Percentiles rank a stretch among this genome's conserved stretches.
phyloP scores from a whole-genome alignment of 2,797 vertebrate species.

The Orientallactaga sibirica region DNA sequence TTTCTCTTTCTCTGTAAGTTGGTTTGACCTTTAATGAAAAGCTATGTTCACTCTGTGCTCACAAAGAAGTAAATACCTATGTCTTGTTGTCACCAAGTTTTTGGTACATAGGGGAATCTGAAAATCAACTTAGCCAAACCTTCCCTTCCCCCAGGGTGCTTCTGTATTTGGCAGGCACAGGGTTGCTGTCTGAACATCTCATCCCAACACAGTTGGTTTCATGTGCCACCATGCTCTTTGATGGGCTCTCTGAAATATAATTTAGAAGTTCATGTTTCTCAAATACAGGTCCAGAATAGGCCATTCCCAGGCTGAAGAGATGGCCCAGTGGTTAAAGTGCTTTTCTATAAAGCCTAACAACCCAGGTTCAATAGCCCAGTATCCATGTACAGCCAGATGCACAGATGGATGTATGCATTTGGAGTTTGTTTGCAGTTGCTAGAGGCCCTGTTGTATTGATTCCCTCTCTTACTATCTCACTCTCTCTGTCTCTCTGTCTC shows the following conservation, averaged over 20 bases:
- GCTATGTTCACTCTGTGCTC: background rate
- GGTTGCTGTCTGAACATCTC: background rate
- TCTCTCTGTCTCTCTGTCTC: too few relatives aligned
- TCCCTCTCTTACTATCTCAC: too few relatives aligned
- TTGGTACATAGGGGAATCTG: background rate
- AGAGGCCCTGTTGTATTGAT: too few relatives aligned
- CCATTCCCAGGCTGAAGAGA: background rate
- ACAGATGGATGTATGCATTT: too few relatives aligned
- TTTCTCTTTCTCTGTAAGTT: background rate
- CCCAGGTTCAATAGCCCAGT: too few relatives aligned
- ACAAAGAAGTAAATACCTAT: background rate
- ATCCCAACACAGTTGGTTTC: background rate
- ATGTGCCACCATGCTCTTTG: background rate
- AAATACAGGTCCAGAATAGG: background rate
- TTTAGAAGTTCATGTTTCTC: constrained; percentile 41
- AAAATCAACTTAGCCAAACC: constrained; percentile 18
- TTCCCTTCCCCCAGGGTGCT: too few relatives aligned
- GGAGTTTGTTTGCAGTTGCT: too few relatives aligned
- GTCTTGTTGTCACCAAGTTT: constrained; percentile 37
- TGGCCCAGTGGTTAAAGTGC: too few relatives aligned
- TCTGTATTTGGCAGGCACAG: background rate
- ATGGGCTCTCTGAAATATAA: background rate
- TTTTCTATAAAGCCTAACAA: too few relatives aligned
- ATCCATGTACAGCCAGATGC: too few relatives aligned
- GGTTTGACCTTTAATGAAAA: constrained; percentile 49